phyloP scores from a whole-genome alignment of 2,113 vertebrate species.

The Sprattus sprattus region DNA sequence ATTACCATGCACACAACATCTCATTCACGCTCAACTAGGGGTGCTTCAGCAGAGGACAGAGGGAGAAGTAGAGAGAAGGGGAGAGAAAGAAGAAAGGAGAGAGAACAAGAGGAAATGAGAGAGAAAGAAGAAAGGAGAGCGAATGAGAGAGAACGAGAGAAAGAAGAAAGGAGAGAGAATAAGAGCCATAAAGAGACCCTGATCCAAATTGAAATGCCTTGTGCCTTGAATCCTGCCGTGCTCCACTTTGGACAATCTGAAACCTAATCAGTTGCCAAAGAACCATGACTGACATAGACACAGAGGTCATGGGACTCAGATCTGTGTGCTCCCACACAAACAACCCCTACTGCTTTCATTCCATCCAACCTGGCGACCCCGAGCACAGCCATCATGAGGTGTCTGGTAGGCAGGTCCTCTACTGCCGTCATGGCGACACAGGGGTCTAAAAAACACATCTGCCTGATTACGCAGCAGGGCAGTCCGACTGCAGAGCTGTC shows the following conservation, averaged over 20 bases:
- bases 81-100: slow-evolving; percentile 42
- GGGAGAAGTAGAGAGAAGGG: slow-evolving; percentile 44
- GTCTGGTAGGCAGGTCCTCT: neutral
- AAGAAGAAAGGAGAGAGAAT: neutral
- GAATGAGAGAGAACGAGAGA: neutral
- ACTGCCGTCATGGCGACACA: neutral
- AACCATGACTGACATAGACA: neutral
- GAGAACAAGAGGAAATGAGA: slow-evolving; percentile 44
- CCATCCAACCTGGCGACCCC: neutral
- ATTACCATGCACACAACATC: slow-evolving; percentile 72
- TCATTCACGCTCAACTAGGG: slow-evolving; percentile 59
- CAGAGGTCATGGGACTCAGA: slow-evolving; percentile 8
- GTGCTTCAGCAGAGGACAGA: slow-evolving; percentile 45
- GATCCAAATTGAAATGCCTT: neutral
- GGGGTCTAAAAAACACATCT: neutral
- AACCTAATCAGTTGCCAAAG: neutral
- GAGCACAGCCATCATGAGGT: neutral
- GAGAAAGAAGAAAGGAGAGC: neutral
- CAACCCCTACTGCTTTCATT: slow-evolving; percentile 21
- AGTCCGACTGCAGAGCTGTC: slow-evolving; percentile 58
- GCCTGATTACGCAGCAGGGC: neutral
- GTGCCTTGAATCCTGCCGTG: neutral
- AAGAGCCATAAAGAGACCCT: neutral
- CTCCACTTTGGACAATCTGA: neutral
- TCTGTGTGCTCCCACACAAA: neutral